Evolutionary conservation across 2,113 vertebrate genomes (phyloP).

Genomic region (Peromyscus maniculatus): DNA sequence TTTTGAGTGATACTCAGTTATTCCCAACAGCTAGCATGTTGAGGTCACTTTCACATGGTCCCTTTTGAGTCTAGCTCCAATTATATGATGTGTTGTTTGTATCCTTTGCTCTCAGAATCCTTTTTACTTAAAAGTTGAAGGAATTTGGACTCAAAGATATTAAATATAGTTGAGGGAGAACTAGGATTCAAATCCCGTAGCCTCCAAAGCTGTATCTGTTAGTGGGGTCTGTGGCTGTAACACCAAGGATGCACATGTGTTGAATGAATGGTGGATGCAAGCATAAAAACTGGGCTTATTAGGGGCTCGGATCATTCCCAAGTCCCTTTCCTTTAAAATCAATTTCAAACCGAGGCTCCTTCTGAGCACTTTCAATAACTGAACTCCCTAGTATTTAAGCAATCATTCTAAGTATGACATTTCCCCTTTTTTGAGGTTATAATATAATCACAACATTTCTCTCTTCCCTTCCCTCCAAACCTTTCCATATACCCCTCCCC

Average conservation of each 20-base stretch:
- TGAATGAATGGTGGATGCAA: neutral
- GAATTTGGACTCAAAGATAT: constrained; percentile 26
- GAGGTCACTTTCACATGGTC: neutral
- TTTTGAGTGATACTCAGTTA: neutral
- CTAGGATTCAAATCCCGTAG: neutral
- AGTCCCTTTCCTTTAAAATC: constrained; percentile 22
- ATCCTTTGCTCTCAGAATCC: neutral
- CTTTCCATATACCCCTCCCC: neutral
- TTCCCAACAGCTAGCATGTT: neutral
- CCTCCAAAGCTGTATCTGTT: neutral
- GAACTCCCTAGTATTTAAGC: constrained; percentile 30
- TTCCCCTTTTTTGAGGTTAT: neutral
- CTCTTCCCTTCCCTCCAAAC: neutral
- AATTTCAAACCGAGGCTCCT: neutral
- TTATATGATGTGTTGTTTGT: neutral
- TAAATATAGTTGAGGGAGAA: neutral
- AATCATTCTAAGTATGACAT: constrained; percentile 42
- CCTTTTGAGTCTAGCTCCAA: neutral
- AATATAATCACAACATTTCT: neutral
- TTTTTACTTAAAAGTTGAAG: constrained; percentile 59
- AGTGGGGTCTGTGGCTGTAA: neutral
- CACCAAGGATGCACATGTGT: neutral
- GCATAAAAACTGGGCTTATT: neutral
- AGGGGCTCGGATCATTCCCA: neutral
- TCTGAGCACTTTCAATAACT: constrained; percentile 23